Evolutionary conservation across 2,113 vertebrate species (phyloP), one percentile per base, ranked within the genome.

Genomic region (Thunnus maccoyii): DNA sequence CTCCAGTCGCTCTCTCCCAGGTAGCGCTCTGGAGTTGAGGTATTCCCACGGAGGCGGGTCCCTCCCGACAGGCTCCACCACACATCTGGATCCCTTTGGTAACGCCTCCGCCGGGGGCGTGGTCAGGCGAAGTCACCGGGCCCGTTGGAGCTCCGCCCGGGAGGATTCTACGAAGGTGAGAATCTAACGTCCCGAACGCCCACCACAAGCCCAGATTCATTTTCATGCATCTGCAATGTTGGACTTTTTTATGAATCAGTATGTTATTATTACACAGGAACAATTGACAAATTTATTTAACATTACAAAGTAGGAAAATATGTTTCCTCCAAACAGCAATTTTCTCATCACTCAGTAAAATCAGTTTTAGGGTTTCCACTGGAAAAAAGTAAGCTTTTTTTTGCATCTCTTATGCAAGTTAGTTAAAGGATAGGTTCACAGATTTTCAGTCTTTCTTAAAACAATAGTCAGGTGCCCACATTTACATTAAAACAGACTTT

Each of bases 21-120:
- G 97, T 30, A 97, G 97, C 69, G 97, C 96, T 75, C 91, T 97
- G 88, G 97, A 98, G 88, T 88, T 98, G 72, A 94, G 96, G 76
- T 97, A 97, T 78, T 96, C 96, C 80, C 97, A 98, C 63, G 94
- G 93, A 36, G 87, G 94, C 18, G 95, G 96, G 71, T 91, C 96
- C 90, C 87, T 97, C 89, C 71, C 92, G 51, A 51, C 94, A 16
- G 96, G 97, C 41, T 95, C 96, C 91, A 91, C 92, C 72, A 73
- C 94, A 58, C 96, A 97, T 75, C 89, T 97, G 86, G 97, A 97
- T 76, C 93, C 95, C 86, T 98, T 97, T 6, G 89, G 95, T 57
- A 95, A 94, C 75, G 83, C 94, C 52, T 91, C 95, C 20, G 85
- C 93, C 5, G 94, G 95, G 47, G 93, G 95, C 11, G 93, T 95